These are phyloP conservation scores for Dryococelus australis DNA, from an alignment of 2,888 invertebrate genomes.

Conservation along the genomic window DNA sequence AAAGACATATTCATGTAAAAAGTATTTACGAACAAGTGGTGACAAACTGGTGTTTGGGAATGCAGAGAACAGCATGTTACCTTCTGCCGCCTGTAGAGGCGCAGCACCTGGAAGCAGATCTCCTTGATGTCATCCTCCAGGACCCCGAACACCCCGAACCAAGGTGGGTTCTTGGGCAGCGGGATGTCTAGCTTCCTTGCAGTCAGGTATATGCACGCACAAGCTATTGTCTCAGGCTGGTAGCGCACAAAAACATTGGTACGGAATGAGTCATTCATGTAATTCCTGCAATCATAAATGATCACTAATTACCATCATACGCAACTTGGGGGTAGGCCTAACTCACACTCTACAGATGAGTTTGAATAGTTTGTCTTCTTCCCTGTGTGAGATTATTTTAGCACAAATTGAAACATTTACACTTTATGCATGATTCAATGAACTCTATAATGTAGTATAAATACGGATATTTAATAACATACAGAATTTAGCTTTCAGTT, in stretches of 20 bases:
- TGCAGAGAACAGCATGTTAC: conserved; percentile 56
- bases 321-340: too few relatives aligned
- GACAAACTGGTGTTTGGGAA: too few relatives aligned
- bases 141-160: conserved; percentile 89
- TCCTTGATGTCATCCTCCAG: conserved; percentile 83
- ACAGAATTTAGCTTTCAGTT: too few relatives aligned
- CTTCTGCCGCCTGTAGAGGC: conserved; percentile 84
- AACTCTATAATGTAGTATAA: too few relatives aligned
- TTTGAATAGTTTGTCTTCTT: too few relatives aligned
- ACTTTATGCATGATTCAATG: too few relatives aligned
- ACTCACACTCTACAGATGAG: too few relatives aligned
- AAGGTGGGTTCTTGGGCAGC: conserved; percentile 85
- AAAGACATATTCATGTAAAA: too few relatives aligned
- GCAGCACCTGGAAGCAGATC: conserved; percentile 82
- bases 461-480: too few relatives aligned
- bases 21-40: too few relatives aligned
- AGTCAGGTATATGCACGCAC: conserved; percentile 98
- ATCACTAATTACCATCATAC: neutral
- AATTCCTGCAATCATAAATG: conserved; percentile 70
- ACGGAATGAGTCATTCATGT: conserved; percentile 98
- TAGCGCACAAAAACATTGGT: conserved; percentile 97
- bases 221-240: conserved; percentile 96
- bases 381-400: too few relatives aligned
- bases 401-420: too few relatives aligned
- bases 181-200: conserved; percentile 87